Conservation (phyloP, 2,888 invertebrate genomes). For the Eupithecia pulchellata region DNA sequence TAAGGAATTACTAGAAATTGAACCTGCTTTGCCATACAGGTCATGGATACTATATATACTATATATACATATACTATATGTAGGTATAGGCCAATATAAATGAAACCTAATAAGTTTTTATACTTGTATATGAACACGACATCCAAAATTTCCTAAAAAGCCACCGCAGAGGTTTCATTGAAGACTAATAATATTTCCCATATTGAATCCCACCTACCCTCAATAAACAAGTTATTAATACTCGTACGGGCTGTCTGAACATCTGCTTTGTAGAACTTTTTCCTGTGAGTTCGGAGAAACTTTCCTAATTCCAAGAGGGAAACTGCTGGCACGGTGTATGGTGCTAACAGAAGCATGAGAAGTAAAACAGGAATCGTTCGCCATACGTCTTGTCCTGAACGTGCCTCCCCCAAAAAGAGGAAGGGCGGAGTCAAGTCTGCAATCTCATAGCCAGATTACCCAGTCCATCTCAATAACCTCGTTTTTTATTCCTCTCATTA, state of each 20-base stretch:
- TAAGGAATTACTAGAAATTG: too few species aligned
- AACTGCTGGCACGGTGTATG: slow-evolving; percentile 19
- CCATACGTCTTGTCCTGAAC: neutral
- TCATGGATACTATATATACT: too few species aligned
- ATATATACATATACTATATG: too few species aligned
- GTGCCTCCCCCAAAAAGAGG: neutral
- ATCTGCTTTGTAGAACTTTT: slow-evolving; percentile 43
- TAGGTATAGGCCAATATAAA: too few species aligned
- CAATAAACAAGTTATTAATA: slow-evolving; percentile 42
- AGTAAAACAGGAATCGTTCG: neutral
- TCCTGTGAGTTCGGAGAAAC: slow-evolving; percentile 40
- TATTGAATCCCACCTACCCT: slow-evolving; percentile 33
- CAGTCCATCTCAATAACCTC: too few species aligned
- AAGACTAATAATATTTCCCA: slow-evolving; percentile 17
- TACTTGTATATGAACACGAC: too few species aligned
- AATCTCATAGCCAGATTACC: too few species aligned
- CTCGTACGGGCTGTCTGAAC: slow-evolving; percentile 41
- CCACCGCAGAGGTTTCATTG: neutral
- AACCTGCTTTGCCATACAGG: too few species aligned
- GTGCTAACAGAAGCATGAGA: slow-evolving; percentile 14
- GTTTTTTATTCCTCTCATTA: too few species aligned
- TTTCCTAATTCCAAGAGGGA: slow-evolving; percentile 41
- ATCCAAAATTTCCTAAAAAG: neutral
- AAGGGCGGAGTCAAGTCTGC: too few species aligned
- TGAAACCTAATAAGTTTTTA: too few species aligned